Evolutionary conservation across 2,888 invertebrate genomes (phyloP), one percentile per base, ranked within the genome.

Genomic region (Dyspetes luteomarginatus): DNA sequence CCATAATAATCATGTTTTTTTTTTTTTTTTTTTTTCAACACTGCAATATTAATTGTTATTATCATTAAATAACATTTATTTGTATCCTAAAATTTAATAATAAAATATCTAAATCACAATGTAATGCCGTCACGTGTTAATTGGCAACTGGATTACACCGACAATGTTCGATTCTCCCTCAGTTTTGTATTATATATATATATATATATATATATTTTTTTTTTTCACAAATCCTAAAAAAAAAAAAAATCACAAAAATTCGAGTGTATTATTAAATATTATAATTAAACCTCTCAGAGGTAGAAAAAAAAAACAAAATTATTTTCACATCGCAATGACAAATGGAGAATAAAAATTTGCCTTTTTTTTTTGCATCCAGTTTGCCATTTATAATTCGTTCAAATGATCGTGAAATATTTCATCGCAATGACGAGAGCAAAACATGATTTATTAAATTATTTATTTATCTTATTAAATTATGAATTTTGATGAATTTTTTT

Each of bases 31-130:
- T n/a, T n/a, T 83, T 45, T 84, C 85, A 87, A 90, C 88, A 84
- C 83, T 88, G 89, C 84, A 88, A 88, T 85, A 85, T 78, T 86
- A 86, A 87, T 87, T 85, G 82, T 87, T 86, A 88, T 90, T 87
- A 89, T 80, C 82, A 89, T 90, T 90, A 90, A 89, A 90, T 90
- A 91, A 90, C 89, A 90, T 89, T 90, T 87, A 89, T 86, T 36
- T 85, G 87, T 87, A 89, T 43, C 48, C 85, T 85, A 89, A 89
- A 89, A 88, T 90, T 88, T 89, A 88, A 88, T 88, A 88, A 89
- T 89, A 90, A 90, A 90, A 89, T 90, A 89, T 82, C 88, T 90
- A 90, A 91, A 90, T 90, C 89, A 90, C 90, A 90, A 90, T 89
- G 86, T 89, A 85, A 84, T 85, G 78, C 86, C 84, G 71, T 68